Evolutionary conservation across 2,888 invertebrate genomes (phyloP), one percentile per base, ranked within the genome.

Genomic region (Hyalella azteca): DNA sequence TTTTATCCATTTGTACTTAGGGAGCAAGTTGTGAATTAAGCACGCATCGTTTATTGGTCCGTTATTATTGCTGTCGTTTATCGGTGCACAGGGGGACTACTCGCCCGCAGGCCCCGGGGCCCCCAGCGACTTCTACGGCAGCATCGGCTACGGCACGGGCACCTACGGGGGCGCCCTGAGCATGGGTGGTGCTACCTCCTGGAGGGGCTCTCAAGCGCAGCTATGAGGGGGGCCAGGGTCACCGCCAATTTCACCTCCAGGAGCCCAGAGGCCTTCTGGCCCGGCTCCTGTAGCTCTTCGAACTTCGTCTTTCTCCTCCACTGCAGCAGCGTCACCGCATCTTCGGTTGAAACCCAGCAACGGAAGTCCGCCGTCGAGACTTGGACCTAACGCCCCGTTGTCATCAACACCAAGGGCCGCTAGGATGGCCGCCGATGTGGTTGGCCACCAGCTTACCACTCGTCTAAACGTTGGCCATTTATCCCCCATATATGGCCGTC

Each of bases 161-260:
- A 81, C 81, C 19, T 82, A 82, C 77, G 85, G 84, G 22, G n/a
- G n/a, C n/a, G 81, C 81, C 36, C 88, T 84, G 36, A 87, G 87
- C 59, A 87, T 87, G 81, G 88, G 88, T 29, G 88, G 88, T 32
- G 88, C 87, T 85, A 89, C 89, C 86, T 90, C 90, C 81, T 90
- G 90, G 90, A 88, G 90, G 86, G 90, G 90, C 85, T 90, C 90
- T 78, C 90, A 90, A 86, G 89, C 90, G 78, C 88, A 89, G 80
- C 85, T 88, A 78, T 85, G 82, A 83, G 75, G 80, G 77, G 78
- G 81, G 81, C 79, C 84, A 79, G 82, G 84, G 82, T 84, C 84
- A 81, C 84, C 84, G 78, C 80, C 80, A 81, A 79, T 78, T 49
- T 79, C 79, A 50, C 76, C 83, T 60, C 73, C 40, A 78, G 48